A percentile compares a stretch with the other conserved stretches of the same genome.
phyloP scores from a whole-genome alignment of 2,797 vertebrate species.

The Tragopan temminckii region DNA sequence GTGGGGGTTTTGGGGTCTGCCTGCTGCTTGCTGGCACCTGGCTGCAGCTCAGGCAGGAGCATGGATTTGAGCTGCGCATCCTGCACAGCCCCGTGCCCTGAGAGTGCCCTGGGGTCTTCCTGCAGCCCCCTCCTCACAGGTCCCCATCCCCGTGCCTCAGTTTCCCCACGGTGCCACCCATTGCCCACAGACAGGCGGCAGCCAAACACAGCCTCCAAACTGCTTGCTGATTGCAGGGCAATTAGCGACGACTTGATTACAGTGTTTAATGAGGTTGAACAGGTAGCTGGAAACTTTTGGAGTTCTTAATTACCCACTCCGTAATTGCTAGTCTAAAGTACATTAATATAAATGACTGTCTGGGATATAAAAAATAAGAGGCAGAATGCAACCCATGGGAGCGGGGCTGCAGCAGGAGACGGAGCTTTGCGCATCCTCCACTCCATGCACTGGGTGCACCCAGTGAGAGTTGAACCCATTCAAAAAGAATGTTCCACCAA shows the following conservation, averaged over 20 bases:
- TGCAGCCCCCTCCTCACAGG: neutral
- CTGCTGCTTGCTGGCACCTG: neutral
- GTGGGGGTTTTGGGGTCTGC: neutral
- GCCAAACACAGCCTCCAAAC: neutral
- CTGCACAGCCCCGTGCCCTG: accelerated
- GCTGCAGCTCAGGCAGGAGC: neutral
- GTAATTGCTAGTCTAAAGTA: constrained; percentile 64
- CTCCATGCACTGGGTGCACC: neutral
- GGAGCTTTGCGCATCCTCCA: neutral
- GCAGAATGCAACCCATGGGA: neutral
- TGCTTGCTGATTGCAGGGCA: neutral
- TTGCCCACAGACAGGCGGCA: accelerated
- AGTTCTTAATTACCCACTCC: constrained; percentile 59
- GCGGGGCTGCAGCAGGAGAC: neutral
- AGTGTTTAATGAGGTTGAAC: constrained; percentile 55
- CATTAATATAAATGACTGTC: constrained; percentile 59
- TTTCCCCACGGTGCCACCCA: neutral
- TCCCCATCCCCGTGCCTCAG: neutral
- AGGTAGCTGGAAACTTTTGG: constrained; percentile 44
- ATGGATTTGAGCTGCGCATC: accelerated
- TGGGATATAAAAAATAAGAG: neutral
- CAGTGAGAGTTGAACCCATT: neutral
- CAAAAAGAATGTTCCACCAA: accelerated
- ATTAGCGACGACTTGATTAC: constrained; percentile 6
- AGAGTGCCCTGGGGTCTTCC: neutral